Evolutionary conservation across 23 tunicate genomes (phyloP).

Genomic region (Ascidia mentula): DNA sequence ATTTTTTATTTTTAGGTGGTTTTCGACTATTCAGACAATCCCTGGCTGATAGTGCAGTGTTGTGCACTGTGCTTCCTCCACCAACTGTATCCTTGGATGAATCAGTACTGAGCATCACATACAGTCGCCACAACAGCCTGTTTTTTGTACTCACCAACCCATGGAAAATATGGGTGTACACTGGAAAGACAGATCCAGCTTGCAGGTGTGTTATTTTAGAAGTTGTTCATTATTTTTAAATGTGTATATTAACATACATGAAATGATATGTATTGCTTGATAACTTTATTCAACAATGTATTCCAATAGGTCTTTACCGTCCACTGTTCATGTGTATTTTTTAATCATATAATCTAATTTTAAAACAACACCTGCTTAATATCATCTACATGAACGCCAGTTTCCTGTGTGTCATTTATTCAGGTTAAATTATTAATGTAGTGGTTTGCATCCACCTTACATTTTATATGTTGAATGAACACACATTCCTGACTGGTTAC

Average conservation of each 20-base stretch:
- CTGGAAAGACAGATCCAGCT: slow-evolving; percentile 83
- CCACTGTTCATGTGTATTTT: too few species aligned
- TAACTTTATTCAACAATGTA: too few species aligned
- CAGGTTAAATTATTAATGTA: too few species aligned
- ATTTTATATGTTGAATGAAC: too few species aligned
- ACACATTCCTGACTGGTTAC: too few species aligned
- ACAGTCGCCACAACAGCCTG: slow-evolving; percentile 42
- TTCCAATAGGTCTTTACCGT: too few species aligned
- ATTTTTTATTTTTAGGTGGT: not conserved
- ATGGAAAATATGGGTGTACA: slow-evolving; percentile 58
- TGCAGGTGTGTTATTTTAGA: slow-evolving; percentile 44
- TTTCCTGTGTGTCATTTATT: too few species aligned
- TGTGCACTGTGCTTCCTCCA: slow-evolving; percentile 73
- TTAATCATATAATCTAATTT: too few species aligned
- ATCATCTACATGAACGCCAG: too few species aligned
- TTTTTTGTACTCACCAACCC: slow-evolving; percentile 39
- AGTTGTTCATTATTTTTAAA: not conserved
- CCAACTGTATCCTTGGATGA: slow-evolving; percentile 31
- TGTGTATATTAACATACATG: not conserved
- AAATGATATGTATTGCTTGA: too few species aligned
- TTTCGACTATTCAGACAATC: slow-evolving; percentile 8
- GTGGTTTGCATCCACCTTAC: too few species aligned
- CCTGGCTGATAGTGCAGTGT: not conserved
- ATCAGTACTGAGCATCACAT: slow-evolving; percentile 29
- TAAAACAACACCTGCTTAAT: too few species aligned